Percentiles rank a stretch among this genome's conserved stretches.
phyloP scores from a whole-genome alignment of 2,888 invertebrate species.

The Byasa hedistus region DNA sequence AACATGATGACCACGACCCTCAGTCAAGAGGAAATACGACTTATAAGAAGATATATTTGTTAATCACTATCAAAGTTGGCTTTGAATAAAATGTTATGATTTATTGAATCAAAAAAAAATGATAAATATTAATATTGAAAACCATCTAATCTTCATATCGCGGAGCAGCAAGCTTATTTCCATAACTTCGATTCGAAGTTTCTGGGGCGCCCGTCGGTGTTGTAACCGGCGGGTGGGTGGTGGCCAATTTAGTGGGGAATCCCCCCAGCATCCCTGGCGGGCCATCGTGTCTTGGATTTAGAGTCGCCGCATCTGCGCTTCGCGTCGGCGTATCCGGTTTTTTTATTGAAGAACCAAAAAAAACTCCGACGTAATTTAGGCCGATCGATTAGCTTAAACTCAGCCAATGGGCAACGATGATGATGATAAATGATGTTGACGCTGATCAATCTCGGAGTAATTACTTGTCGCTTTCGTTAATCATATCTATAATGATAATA shows the following conservation, averaged over 20 bases:
- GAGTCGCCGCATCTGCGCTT: constrained; percentile 5
- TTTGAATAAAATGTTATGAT: background rate
- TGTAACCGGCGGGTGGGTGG: constrained; percentile 24
- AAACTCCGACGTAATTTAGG: too few species aligned
- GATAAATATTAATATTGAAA: constrained; percentile 12
- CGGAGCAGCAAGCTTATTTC: constrained; percentile 12
- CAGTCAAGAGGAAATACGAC: too few species aligned
- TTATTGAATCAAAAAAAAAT: background rate
- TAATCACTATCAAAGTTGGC: background rate
- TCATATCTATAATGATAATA: too few species aligned
- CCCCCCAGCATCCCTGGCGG: constrained; percentile 31
- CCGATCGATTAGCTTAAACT: too few species aligned
- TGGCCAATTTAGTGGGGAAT: constrained; percentile 38
- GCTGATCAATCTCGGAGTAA: too few species aligned
- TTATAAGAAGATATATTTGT: too few species aligned
- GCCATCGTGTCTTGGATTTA: constrained; percentile 36
- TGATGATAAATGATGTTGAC: too few species aligned
- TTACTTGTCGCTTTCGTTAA: too few species aligned
- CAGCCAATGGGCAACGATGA: too few species aligned
- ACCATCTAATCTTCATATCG: constrained; percentile 7
- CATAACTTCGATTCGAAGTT: constrained; percentile 25
- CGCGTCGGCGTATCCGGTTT: background rate
- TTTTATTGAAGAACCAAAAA: too few species aligned
- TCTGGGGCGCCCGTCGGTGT: constrained; percentile 16
- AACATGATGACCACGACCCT: too few species aligned